Base-by-base conservation (phyloP, 2,113 vertebrate genomes). In the Hipposideros armiger region DNA sequence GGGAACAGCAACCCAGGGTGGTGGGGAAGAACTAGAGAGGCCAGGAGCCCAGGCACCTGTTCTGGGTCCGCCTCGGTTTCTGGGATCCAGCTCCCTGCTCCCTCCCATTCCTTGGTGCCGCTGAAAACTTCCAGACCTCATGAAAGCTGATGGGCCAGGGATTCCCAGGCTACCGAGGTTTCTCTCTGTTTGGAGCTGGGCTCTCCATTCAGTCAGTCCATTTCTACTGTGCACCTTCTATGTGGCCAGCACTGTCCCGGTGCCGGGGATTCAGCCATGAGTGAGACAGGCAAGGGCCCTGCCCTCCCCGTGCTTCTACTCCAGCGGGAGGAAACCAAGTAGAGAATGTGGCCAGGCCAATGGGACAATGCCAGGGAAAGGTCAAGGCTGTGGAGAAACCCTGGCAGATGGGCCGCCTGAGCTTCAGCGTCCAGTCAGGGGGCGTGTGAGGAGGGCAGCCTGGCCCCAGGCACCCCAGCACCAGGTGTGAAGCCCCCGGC, bases 141-240 rank as follows among this genome's bases (percentile, higher is more conserved):
- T 3, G 32, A 62, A 56, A 66, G 64, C 64, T n/a, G 30, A 66
- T 66, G 30, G 11, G n/a, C 24, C 4, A 3, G 47, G 14, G 19
- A 26, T 74, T 74, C 82, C 30, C 40, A 42, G 74, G 81, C 64
- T 36, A 15, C 80, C 64, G 45, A 15, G 54, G 14, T 62, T 40
- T 88, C 50, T 32, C 26, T 67, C 32, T 56, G 20, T 56, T 32
- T 42, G 42, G 58, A 85, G 73, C 11, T 90, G 76, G 40, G 76
- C 10, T 69, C 72, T 50, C 62, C 58, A 24, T 32, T 13, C 11
- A 24, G 26, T 30, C 54, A 4, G 28, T 40, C 30, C 24, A 9
- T 58, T 47, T 50, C 28, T n/a, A 22, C 1, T 2, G 24, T 26
- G 42, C 0, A 2, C 24, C 32, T 42, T 47, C 72, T 4, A 0